phyloP scores from a whole-genome alignment of 1,140 invertebrate species.

The Bombyx mori region ASM3026992v2 NC_085119.1:2637001-2637500 shows the following conservation, averaged over 20 bases:
- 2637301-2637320: conserved; percentile 50
- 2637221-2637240: conserved; percentile 37
- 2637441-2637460: conserved; percentile 50
- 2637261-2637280: conserved; percentile 37
- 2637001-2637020: conserved; percentile 38
- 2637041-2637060: conserved; percentile 28
- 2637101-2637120: conserved; percentile 49
- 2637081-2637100: conserved; percentile 24
- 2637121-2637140: conserved; percentile 59
- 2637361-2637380: conserved; percentile 21
- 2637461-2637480: conserved; percentile 40
- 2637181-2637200: conserved; percentile 36
- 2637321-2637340: conserved; percentile 37
- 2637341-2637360: conserved; percentile 52
- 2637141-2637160: conserved; percentile 52
- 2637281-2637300: conserved; percentile 55
- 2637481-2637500: conserved; percentile 52
- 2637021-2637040: conserved; percentile 25
- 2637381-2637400: conserved; percentile 32
- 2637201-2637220: conserved; percentile 52
- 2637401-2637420: conserved; percentile 40
- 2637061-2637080: conserved; percentile 15
- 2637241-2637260: conserved; percentile 32
- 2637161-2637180: conserved; percentile 43
- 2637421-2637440: conserved; percentile 61